These are phyloP conservation scores for Camponotus vicinus DNA, from an alignment of 1,140 invertebrate species.

Conservation along the genomic window DNA sequence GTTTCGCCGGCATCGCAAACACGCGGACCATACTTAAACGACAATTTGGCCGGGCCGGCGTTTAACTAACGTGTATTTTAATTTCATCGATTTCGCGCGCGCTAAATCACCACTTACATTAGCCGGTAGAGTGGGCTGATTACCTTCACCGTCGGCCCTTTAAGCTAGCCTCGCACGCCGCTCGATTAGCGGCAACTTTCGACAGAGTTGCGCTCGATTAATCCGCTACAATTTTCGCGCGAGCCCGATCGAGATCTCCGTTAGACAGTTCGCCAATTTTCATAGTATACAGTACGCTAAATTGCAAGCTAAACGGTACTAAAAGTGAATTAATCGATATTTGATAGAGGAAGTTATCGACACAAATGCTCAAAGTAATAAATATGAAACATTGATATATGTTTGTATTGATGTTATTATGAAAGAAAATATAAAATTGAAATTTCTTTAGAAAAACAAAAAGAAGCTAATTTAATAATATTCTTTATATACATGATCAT, in stretches of 20 bases:
- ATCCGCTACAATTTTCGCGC: conserved; percentile 63
- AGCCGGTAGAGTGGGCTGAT: conserved; percentile 57
- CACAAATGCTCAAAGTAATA: conserved; percentile 4
- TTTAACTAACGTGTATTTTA: conserved; percentile 73
- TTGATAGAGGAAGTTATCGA: background rate
- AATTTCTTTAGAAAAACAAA: background rate
- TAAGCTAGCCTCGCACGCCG: conserved; percentile 49
- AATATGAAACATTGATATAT: background rate
- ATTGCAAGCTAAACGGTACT: background rate
- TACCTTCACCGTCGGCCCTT: conserved; percentile 67
- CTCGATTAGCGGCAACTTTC: conserved; percentile 69
- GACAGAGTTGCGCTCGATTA: conserved; percentile 63
- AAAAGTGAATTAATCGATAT: background rate
- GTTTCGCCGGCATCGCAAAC: conserved; percentile 19
- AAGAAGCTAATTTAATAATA: background rate
- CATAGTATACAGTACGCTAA: background rate
- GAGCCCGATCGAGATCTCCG: conserved; percentile 18
- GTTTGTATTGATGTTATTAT: background rate
- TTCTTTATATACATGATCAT: background rate
- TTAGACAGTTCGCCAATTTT: conserved; percentile 43
- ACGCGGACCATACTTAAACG: conserved; percentile 63
- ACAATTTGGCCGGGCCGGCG: conserved; percentile 62
- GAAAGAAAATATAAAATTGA: no score
- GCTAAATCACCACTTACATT: conserved; percentile 73
- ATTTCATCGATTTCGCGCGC: conserved; percentile 66